These are phyloP conservation scores for Cydia amplana DNA, from an alignment of 1,140 invertebrate genomes.

Conservation along the genomic window DNA sequence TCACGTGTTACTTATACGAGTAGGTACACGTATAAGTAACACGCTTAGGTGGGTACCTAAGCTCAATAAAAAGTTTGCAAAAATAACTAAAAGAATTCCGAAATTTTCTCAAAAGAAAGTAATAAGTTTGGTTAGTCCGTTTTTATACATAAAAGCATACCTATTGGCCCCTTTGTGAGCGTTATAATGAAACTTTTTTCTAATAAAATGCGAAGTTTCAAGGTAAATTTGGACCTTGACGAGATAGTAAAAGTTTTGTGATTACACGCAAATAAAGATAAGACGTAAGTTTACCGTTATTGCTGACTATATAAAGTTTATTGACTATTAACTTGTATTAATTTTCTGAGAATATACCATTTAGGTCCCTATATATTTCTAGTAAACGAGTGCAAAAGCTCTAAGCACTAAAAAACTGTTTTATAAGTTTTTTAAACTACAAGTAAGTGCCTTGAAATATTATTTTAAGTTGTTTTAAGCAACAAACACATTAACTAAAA, in stretches of 20 bases:
- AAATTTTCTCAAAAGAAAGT: conserved; percentile 4
- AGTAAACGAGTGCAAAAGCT: too few species aligned
- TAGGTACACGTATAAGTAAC: too few species aligned
- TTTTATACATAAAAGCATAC: background rate
- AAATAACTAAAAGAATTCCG: background rate
- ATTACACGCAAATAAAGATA: conserved; percentile 8
- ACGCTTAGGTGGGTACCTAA: too few species aligned
- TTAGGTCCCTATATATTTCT: too few species aligned
- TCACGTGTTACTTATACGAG: too few species aligned
- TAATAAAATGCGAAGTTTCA: conserved; percentile 6
- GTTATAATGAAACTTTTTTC: conserved; percentile 11
- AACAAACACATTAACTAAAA: too few species aligned
- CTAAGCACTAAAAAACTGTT: too few species aligned
- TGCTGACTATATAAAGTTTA: background rate
- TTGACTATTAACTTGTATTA: background rate
- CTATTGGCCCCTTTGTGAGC: background rate
- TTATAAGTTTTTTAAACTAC: too few species aligned
- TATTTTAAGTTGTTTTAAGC: too few species aligned
- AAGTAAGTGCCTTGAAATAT: too few species aligned
- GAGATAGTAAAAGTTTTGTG: background rate
- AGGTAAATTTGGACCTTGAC: background rate
- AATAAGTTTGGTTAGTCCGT: background rate
- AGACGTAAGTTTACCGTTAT: background rate
- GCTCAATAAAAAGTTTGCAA: too few species aligned
- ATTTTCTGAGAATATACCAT: background rate